phyloP scores from a whole-genome alignment of 2,888 invertebrate species.

The Mythimna impura region DNA sequence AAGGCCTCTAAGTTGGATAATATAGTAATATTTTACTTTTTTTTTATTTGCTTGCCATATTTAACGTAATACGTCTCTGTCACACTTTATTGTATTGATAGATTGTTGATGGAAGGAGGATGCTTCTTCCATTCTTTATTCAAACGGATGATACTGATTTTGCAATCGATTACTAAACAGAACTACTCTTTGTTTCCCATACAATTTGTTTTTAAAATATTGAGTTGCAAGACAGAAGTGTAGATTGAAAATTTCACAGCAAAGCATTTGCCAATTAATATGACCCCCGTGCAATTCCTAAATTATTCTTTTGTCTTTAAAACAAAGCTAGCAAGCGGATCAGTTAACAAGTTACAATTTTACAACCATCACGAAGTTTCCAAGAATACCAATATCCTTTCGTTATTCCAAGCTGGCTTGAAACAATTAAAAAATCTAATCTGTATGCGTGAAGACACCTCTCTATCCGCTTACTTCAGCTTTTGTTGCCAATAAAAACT shows the following conservation, averaged over 20 bases:
- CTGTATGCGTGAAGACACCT: slow-evolving; percentile 78
- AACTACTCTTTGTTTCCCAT: no score
- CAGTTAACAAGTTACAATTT: slow-evolving; percentile 69
- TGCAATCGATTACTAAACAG: no score
- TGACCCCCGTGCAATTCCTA: slow-evolving; percentile 58
- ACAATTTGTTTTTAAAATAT: background rate
- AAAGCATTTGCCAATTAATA: slow-evolving; percentile 56
- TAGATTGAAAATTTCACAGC: slow-evolving; percentile 33
- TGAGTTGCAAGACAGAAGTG: background rate
- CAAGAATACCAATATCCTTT: slow-evolving; percentile 81
- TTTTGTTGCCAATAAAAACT: slow-evolving; percentile 85
- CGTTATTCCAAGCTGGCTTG: slow-evolving; percentile 76
- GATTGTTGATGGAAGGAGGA: no score
- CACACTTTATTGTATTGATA: no score
- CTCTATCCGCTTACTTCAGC: slow-evolving; percentile 79
- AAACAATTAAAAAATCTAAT: slow-evolving; percentile 86
- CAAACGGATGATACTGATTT: no score
- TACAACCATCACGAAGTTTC: slow-evolving; percentile 73
- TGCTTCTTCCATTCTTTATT: no score
- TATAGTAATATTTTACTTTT: no score
- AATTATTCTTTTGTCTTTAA: slow-evolving; percentile 64
- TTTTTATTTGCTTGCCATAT: no score
- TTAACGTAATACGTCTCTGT: no score
- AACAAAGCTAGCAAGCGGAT: slow-evolving; percentile 70
- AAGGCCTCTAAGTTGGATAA: no score